Conservation (phyloP, 2,797 vertebrate genomes). For the Myoxocephalus aenaeus region DNA sequence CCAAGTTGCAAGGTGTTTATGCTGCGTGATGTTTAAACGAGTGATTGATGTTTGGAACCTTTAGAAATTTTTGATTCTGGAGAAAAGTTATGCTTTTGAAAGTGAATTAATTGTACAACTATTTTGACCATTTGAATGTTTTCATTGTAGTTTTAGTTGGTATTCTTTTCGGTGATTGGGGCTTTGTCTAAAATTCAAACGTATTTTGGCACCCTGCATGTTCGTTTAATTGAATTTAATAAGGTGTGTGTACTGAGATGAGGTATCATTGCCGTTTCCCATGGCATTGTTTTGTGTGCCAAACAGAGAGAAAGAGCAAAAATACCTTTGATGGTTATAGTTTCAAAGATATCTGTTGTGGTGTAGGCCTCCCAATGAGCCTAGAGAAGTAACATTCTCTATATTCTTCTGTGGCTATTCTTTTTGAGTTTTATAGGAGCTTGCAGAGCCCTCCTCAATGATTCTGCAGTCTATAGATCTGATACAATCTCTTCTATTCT, state of each 20-base stretch:
- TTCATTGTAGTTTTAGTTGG: not conserved
- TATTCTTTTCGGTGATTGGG: not conserved
- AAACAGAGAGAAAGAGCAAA: constrained; percentile 18
- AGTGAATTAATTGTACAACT: constrained; percentile 2
- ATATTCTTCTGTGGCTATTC: constrained; percentile 9
- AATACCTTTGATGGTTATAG: constrained; percentile 20
- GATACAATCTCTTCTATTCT: constrained; percentile 8
- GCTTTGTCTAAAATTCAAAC: constrained; percentile 30
- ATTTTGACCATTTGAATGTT: not conserved
- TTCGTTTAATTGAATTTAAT: constrained; percentile 38
- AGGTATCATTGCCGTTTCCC: constrained; percentile 21
- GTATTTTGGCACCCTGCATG: constrained; percentile 10
- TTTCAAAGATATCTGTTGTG: constrained; percentile 11
- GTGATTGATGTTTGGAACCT: constrained; percentile 46
- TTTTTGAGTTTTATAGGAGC: not conserved
- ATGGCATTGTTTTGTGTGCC: constrained; percentile 12
- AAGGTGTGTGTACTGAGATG: constrained; percentile 34
- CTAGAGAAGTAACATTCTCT: constrained; percentile 5
- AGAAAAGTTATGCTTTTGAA: constrained; percentile 13
- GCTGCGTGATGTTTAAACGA: constrained; percentile 42
- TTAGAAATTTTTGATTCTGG: constrained; percentile 19
- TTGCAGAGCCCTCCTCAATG: constrained; percentile 1
- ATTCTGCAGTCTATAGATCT: constrained; percentile 7
- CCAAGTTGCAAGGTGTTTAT: constrained; percentile 20
- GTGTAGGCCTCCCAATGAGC: not conserved